Percentiles rank a stretch among this genome's conserved stretches.
Conservation (phyloP, 2,888 invertebrate genomes). For the Oithona nana region DNA sequence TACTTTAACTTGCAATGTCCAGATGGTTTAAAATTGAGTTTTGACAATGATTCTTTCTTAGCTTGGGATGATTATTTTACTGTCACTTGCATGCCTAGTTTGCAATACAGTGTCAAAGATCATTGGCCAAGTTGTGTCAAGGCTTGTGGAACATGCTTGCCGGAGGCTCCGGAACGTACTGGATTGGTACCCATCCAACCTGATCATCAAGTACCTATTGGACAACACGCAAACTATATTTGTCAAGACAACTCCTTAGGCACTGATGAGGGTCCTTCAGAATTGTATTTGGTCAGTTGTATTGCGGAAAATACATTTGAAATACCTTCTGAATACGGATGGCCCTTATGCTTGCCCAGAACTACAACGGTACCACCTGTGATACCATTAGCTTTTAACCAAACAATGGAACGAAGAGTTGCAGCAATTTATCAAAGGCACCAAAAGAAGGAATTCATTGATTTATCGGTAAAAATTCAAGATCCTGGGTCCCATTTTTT, state of each 20-base stretch:
- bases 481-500: neutral
- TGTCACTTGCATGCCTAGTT: neutral
- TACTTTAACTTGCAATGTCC: neutral
- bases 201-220: neutral
- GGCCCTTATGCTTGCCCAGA: neutral
- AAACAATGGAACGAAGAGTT: neutral
- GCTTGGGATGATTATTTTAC: neutral
- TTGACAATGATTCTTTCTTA: neutral
- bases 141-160: neutral
- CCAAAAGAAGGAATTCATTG: neutral
- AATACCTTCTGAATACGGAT: neutral
- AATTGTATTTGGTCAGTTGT: neutral
- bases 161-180: neutral
- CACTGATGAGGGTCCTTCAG: neutral
- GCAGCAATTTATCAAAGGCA: neutral
- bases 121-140: constrained; percentile 1
- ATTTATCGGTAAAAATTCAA: neutral
- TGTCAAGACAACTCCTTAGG: neutral
- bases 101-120: neutral
- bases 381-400: neutral
- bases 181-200: neutral
- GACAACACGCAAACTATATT: neutral
- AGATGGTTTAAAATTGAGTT: neutral
- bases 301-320: neutral
- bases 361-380: neutral